Percentiles rank a stretch among this genome's conserved stretches.
These are phyloP conservation scores for Syngnathus acus DNA, from an alignment of 2,797 vertebrate species.

Conservation along the genomic window DNA sequence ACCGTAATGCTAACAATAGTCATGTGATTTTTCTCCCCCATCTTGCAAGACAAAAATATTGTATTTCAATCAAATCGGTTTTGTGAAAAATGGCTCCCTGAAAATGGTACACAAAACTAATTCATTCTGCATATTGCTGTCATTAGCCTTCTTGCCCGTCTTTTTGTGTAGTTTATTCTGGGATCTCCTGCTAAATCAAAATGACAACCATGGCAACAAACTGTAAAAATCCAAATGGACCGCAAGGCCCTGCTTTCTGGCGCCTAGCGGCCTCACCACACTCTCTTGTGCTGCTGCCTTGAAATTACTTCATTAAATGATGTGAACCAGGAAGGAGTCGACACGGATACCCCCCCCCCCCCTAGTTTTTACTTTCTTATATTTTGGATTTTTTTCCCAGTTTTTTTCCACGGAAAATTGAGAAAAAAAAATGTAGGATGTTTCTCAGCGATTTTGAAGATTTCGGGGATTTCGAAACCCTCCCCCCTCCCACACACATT, in stretches of 20 bases:
- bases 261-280: slow-evolving; percentile 2
- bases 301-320: slow-evolving; percentile 5
- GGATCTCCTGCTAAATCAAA: background rate
- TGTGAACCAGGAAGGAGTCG: background rate
- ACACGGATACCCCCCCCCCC: background rate
- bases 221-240: slow-evolving; percentile 3
- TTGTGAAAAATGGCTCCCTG: background rate
- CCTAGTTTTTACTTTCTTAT: too few relatives aligned
- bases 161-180: background rate
- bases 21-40: too few relatives aligned
- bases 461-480: too few relatives aligned
- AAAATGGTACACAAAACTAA: background rate
- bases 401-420: too few relatives aligned
- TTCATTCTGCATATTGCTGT: background rate
- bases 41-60: too few relatives aligned
- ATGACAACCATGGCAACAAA: background rate
- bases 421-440: too few relatives aligned
- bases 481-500: too few relatives aligned
- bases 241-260: slow-evolving; percentile 2
- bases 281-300: background rate
- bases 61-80: background rate
- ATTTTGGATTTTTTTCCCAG: too few relatives aligned
- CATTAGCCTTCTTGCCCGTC: background rate
- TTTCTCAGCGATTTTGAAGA: too few relatives aligned
- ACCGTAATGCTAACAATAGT: background rate